A percentile compares a stretch with the other conserved stretches of the same genome.
These are phyloP conservation scores for Acrobasis suavella DNA, from an alignment of 2,888 invertebrate species.

Conservation along the genomic window DNA sequence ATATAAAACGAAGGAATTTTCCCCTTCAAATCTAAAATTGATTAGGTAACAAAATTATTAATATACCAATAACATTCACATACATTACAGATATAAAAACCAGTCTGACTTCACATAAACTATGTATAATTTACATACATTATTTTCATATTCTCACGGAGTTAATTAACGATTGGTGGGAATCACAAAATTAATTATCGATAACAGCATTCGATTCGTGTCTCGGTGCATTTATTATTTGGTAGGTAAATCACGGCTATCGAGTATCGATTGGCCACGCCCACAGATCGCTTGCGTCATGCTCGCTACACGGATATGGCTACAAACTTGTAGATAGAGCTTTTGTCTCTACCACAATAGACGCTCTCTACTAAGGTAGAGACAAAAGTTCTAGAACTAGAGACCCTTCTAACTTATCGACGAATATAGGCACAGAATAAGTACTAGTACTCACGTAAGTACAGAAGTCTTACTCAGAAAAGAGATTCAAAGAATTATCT, in stretches of 20 bases:
- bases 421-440: no score
- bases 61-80: not conserved
- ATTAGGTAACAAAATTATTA: not conserved
- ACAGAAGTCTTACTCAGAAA: no score
- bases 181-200: slow-evolving; percentile 47
- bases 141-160: slow-evolving; percentile 40
- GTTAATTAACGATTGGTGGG: slow-evolving; percentile 45
- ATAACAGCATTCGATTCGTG: slow-evolving; percentile 45
- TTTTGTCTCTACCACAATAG: not conserved
- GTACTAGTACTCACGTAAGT: no score
- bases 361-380: no score
- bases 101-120: slow-evolving; percentile 9
- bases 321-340: not conserved
- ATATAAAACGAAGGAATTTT: no score
- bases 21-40: no score
- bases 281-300: slow-evolving; percentile 29
- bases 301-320: not conserved
- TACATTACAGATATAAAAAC: slow-evolving; percentile 1
- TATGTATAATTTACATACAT: slow-evolving; percentile 22
- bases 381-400: no score
- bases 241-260: slow-evolving; percentile 53
- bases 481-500: no score
- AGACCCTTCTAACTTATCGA: no score
- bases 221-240: slow-evolving; percentile 41
- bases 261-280: slow-evolving; percentile 48